Evolutionary conservation across 2,113 vertebrate species (phyloP).

Genomic region (Macrotis lagotis): DNA sequence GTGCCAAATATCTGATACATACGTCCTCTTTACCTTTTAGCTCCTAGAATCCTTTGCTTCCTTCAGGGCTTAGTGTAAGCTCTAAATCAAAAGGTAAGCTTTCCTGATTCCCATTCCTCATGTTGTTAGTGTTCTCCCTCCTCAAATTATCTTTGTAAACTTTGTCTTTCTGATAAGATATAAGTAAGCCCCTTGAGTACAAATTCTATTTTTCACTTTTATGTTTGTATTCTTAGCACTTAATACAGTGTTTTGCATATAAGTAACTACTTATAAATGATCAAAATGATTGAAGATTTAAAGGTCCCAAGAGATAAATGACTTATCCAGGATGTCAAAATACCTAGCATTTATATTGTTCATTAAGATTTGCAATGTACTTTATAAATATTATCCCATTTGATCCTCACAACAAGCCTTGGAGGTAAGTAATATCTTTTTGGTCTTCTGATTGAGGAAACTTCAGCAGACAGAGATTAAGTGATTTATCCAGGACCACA

Average conservation of each 20-base stretch:
- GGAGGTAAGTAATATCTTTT: not conserved
- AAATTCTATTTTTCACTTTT: not conserved
- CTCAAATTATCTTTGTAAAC: not conserved
- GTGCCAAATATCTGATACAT: not conserved
- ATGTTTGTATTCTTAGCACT: not conserved
- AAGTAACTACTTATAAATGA: not conserved
- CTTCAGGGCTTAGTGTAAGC: not conserved
- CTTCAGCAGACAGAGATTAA: not conserved
- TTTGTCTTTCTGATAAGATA: not conserved
- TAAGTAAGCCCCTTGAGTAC: not conserved
- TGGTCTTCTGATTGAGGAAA: not conserved
- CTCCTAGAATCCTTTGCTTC: not conserved
- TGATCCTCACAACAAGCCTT: not conserved
- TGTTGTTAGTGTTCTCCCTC: not conserved
- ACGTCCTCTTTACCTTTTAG: not conserved
- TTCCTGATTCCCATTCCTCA: not conserved
- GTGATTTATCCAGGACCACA: not conserved
- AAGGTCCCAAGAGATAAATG: not conserved
- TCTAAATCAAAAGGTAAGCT: not conserved
- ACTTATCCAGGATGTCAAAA: not conserved
- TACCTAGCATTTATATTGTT: not conserved
- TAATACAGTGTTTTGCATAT: not conserved
- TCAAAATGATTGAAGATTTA: not conserved
- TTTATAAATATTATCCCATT: not conserved
- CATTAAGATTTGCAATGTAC: not conserved